Conservation (phyloP, 2,888 invertebrate genomes). For the Phyllotreta cruciferae region DNA sequence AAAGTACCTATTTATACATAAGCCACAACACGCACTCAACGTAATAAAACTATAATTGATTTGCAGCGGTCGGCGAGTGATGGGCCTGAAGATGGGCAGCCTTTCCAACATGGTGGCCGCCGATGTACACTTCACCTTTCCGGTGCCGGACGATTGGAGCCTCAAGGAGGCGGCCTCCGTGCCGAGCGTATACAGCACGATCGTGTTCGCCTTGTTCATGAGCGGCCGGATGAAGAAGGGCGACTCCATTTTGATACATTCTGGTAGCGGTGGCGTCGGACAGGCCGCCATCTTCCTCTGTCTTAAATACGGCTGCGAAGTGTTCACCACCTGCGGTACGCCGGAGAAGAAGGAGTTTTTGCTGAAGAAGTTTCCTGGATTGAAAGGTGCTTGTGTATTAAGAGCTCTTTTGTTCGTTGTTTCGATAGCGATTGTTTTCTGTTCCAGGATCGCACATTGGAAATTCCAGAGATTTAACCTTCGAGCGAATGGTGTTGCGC, state of each 20-base stretch:
- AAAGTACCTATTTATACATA: neutral
- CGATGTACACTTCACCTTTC: constrained; percentile 60
- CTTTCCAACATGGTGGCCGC: constrained; percentile 63
- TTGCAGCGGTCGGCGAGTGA: constrained; percentile 49
- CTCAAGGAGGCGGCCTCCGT: constrained; percentile 68
- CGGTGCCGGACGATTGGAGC: constrained; percentile 64
- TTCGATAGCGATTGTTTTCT: neutral
- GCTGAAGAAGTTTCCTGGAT: constrained; percentile 62
- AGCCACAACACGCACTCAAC: no score
- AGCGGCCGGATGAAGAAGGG: constrained; percentile 46
- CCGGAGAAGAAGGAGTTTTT: constrained; percentile 71
- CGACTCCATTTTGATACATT: constrained; percentile 64
- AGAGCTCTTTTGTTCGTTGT: no score
- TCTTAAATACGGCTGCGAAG: constrained; percentile 69
- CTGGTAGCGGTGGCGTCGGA: constrained; percentile 76
- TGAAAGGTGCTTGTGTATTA: constrained; percentile 47
- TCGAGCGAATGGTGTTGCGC: constrained; percentile 82
- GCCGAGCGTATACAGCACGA: constrained; percentile 67
- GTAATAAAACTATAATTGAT: no score
- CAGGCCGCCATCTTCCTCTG: constrained; percentile 80
- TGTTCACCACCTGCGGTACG: constrained; percentile 76
- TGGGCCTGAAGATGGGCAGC: constrained; percentile 63
- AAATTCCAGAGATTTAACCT: constrained; percentile 81
- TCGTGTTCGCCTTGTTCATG: constrained; percentile 43
- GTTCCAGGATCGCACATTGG: constrained; percentile 18